These are phyloP conservation scores for Nipponia nippon DNA, from an alignment of 2,113 vertebrate species.

Conservation along the genomic window DNA sequence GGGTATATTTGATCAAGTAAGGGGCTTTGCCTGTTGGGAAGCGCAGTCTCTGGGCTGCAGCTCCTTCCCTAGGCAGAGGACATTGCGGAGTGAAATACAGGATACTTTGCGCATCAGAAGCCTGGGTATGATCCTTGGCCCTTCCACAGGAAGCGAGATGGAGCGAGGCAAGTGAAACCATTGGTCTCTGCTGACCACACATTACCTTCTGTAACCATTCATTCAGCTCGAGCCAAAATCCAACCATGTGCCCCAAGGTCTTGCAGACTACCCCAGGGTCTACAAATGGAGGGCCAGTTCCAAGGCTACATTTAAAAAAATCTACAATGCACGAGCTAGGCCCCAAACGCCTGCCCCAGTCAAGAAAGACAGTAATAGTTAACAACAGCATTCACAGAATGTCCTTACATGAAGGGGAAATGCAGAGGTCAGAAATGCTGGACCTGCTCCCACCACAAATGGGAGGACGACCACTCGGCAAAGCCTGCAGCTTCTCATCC, in stretches of 20 bases:
- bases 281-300: neutral
- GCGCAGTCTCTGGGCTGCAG: neutral
- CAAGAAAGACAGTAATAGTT: neutral
- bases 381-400: neutral
- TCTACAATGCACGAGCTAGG: neutral
- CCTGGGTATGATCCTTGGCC: neutral
- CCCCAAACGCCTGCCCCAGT: neutral
- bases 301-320: neutral
- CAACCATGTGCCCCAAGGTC: fast-evolving
- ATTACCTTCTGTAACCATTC: neutral
- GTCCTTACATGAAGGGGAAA: constrained; percentile 74
- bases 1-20: constrained; percentile 15
- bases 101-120: neutral
- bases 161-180: neutral
- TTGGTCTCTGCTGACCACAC: neutral
- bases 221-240: neutral
- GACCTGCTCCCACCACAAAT: constrained; percentile 66
- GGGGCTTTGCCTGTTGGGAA: neutral
- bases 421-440: constrained; percentile 59
- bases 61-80: neutral
- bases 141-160: neutral
- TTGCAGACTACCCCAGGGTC: neutral
- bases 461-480: constrained; percentile 44
- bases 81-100: neutral
- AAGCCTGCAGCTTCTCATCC: constrained; percentile 46